Conservation (phyloP, 2,888 invertebrate species). For the Hydropsyche betteni region DNA sequence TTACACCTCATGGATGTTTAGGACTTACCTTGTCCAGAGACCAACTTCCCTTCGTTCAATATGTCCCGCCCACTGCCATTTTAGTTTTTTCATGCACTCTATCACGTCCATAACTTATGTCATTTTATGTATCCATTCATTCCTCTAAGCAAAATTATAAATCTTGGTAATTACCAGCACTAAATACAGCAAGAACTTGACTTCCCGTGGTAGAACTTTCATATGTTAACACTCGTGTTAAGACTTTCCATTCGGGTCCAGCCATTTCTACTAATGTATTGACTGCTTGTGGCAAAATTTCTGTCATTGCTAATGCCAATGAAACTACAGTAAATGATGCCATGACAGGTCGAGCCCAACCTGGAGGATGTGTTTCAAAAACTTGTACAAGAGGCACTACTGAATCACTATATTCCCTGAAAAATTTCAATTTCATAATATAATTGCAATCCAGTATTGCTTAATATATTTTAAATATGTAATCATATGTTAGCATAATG, state of each 20-base stretch:
- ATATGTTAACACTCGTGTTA: conserved; percentile 70
- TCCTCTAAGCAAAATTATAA: too few species aligned
- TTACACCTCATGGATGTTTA: too few species aligned
- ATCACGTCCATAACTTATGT: too few species aligned
- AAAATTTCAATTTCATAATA: conserved; percentile 39
- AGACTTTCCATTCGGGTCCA: conserved; percentile 70
- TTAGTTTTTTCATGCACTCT: too few species aligned
- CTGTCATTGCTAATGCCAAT: conserved; percentile 69
- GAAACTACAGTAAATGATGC: conserved; percentile 70
- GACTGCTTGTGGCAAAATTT: conserved; percentile 68
- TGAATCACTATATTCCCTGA: conserved; percentile 67
- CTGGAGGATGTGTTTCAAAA: conserved; percentile 68
- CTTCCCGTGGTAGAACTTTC: conserved; percentile 70
- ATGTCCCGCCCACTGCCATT: too few species aligned
- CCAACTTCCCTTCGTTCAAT: too few species aligned
- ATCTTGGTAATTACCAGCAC: conserved; percentile 62
- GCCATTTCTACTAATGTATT: conserved; percentile 66
- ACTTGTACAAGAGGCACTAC: conserved; percentile 69
- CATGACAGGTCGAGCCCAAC: conserved; percentile 69
- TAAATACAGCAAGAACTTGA: conserved; percentile 71
- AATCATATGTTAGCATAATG: neutral
- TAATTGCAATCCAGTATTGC: neutral
- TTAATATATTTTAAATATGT: neutral
- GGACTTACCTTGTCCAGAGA: too few species aligned
- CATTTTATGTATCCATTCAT: too few species aligned